Evolutionary conservation across 92 coral and sea anemone genomes (phyloP).

Genomic region (Bergia puertoricense): DNA sequence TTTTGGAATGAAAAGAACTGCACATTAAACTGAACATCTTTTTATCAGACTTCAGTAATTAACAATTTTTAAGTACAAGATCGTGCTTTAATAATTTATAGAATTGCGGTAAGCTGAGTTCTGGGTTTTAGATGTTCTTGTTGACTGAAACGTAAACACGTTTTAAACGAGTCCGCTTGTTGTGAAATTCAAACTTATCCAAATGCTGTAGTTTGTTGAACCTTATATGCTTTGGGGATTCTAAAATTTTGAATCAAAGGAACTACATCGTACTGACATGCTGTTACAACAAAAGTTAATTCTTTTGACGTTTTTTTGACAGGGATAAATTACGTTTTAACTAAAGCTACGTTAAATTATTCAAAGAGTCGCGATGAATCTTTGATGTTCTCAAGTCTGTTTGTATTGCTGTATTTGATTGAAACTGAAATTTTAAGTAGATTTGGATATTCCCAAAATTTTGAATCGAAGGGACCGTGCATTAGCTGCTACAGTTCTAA

Average conservation of each 20-base stretch:
- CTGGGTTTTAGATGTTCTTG: not conserved
- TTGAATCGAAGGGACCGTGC: not conserved
- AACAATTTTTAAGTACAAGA: not conserved
- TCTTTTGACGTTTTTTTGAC: no score
- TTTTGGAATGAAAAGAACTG: not conserved
- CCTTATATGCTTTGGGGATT: no score
- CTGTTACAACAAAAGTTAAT: not conserved
- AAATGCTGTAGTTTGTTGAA: no score
- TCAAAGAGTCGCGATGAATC: not conserved
- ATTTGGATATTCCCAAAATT: not conserved
- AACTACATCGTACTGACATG: not conserved
- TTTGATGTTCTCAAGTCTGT: not conserved
- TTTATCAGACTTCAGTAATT: not conserved
- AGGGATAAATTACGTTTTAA: no score
- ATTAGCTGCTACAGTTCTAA: not conserved
- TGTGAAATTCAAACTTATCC: not conserved
- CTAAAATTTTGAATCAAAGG: not conserved
- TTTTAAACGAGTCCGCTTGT: not conserved
- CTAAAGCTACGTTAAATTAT: not conserved
- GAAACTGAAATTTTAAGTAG: no score
- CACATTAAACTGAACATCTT: not conserved
- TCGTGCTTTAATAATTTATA: not conserved
- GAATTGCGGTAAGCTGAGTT: not conserved
- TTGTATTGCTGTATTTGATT: not conserved
- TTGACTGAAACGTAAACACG: not conserved